These are phyloP conservation scores for Copsychus sechellarum DNA, from an alignment of 2,113 vertebrate genomes.

Conservation along the genomic window DNA sequence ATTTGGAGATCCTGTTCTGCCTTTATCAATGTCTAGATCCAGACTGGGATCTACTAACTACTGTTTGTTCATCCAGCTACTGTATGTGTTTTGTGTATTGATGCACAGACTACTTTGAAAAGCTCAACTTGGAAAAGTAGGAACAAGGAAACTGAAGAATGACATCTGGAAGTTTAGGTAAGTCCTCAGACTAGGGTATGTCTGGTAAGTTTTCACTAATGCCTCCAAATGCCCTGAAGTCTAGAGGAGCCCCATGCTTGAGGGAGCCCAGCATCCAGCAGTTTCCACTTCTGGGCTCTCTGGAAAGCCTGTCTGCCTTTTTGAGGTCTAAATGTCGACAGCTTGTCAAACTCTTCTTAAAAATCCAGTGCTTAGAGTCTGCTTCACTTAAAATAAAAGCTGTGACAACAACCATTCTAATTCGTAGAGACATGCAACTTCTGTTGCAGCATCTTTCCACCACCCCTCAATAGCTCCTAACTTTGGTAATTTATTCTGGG, in stretches of 20 bases:
- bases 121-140: neutral
- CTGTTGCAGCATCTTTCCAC: constrained; percentile 8
- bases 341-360: neutral
- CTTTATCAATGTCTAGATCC: neutral
- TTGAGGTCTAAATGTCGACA: neutral
- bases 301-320: neutral
- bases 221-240: neutral
- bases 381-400: constrained; percentile 6
- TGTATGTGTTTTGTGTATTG: neutral
- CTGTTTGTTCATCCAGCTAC: neutral
- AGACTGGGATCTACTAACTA: neutral
- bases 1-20: neutral
- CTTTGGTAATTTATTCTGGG: constrained; percentile 26
- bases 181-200: neutral
- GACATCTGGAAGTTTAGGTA: neutral
- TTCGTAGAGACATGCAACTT: neutral
- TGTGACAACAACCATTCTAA: neutral
- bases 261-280: neutral
- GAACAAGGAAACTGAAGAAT: neutral
- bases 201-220: neutral
- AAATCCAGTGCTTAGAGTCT: neutral
- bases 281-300: neutral
- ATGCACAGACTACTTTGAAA: neutral
- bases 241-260: neutral
- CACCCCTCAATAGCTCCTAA: neutral